These are phyloP conservation scores for Drosophila cognata DNA, from an alignment of 2,888 invertebrate species.

Conservation along the genomic window DNA sequence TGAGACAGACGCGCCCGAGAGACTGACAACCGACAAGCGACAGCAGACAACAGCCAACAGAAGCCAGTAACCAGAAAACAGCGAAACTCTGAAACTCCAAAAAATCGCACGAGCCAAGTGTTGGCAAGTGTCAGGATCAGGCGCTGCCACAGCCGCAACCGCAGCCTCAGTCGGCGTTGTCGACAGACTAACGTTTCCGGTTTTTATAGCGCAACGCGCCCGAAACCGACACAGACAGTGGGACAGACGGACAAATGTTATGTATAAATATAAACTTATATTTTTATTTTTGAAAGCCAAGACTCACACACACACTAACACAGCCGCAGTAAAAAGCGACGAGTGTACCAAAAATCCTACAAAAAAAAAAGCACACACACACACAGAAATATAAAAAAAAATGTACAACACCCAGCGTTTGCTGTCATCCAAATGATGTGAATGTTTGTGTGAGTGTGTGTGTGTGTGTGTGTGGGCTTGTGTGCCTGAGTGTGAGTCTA, in stretches of 20 bases:
- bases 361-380: slow-evolving; percentile 11
- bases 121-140: slow-evolving; percentile 81
- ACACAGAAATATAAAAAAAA: slow-evolving; percentile 17
- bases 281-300: slow-evolving; percentile 74
- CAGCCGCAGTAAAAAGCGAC: slow-evolving; percentile 48
- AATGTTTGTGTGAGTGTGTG: slow-evolving; percentile 20
- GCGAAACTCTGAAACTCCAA: slow-evolving; percentile 62
- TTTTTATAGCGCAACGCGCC: slow-evolving; percentile 68
- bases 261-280: slow-evolving; percentile 81
- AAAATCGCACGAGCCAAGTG: slow-evolving; percentile 72
- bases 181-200: slow-evolving; percentile 74
- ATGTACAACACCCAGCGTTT: slow-evolving; percentile 64
- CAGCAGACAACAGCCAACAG: slow-evolving; percentile 28
- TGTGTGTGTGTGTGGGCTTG: slow-evolving; percentile 27
- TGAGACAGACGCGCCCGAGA: slow-evolving; percentile 61
- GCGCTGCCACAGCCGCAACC: slow-evolving; percentile 28
- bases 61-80: slow-evolving; percentile 40
- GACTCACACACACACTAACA: slow-evolving; percentile 41
- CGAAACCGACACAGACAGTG: slow-evolving; percentile 31
- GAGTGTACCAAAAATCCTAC: slow-evolving; percentile 53
- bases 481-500: slow-evolving; percentile 34
- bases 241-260: slow-evolving; percentile 71
- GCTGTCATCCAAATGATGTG: slow-evolving; percentile 56
- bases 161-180: slow-evolving; percentile 32
- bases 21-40: slow-evolving; percentile 29